Evolutionary conservation across 2,888 invertebrate genomes (phyloP).

Genomic region (Torymus tubicola): DNA sequence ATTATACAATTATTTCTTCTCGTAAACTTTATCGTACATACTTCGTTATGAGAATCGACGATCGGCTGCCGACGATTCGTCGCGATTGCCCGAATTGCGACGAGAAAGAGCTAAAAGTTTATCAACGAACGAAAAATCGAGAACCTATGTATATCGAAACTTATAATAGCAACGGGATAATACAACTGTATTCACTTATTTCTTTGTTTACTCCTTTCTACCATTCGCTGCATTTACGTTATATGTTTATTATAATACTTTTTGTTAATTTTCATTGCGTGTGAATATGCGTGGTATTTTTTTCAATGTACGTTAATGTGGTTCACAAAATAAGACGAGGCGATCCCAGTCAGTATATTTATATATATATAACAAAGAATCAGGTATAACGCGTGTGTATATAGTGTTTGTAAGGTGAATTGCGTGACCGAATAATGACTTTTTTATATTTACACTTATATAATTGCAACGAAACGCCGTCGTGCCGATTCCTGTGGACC

Average conservation of each 20-base stretch:
- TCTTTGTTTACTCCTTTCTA: constrained; percentile 16
- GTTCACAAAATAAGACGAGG: too few relatives aligned
- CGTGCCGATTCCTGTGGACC: constrained; percentile 47
- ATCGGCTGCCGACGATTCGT: constrained; percentile 53
- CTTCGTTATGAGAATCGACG: constrained; percentile 58
- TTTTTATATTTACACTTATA: constrained; percentile 46
- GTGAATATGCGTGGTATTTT: neutral
- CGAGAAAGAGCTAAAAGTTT: constrained; percentile 6
- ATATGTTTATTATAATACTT: constrained; percentile 9
- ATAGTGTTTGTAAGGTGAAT: constrained; percentile 38
- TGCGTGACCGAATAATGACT: constrained; percentile 44
- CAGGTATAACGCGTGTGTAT: constrained; percentile 51
- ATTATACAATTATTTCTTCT: constrained; percentile 58
- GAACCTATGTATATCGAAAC: constrained; percentile 6
- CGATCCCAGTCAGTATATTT: neutral
- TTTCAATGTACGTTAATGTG: neutral
- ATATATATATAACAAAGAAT: constrained; percentile 2
- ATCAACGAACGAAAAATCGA: neutral
- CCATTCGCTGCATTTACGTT: constrained; percentile 3
- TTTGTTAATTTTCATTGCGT: constrained; percentile 8
- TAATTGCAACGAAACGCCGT: constrained; percentile 53
- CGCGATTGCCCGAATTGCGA: neutral
- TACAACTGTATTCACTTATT: constrained; percentile 13
- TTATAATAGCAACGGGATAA: neutral
- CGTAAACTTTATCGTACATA: constrained; percentile 60